phyloP scores from a whole-genome alignment of 2,797 vertebrate species.

The Rhynchonycteris naso region DNA sequence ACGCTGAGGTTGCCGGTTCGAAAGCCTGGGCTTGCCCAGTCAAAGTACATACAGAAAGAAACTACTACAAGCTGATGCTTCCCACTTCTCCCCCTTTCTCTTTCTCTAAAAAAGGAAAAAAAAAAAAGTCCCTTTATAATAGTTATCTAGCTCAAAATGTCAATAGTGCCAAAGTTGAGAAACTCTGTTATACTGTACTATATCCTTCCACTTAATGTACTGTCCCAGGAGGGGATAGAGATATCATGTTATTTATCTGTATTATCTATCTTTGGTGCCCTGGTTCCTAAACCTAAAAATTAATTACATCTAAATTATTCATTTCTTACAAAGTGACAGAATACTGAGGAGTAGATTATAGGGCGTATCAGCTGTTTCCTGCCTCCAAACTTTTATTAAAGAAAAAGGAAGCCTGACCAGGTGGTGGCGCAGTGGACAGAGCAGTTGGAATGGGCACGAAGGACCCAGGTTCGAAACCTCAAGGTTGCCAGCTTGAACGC shows the following conservation, averaged over 20 bases:
- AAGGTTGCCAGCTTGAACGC: too few species aligned
- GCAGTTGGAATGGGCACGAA: too few species aligned
- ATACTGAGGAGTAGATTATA: conserved; percentile 19
- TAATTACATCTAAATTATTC: background rate
- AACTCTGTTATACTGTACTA: background rate
- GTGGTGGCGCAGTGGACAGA: too few species aligned
- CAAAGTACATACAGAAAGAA: too few species aligned
- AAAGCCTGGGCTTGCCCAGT: too few species aligned
- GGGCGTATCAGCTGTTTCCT: background rate
- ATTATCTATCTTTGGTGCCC: background rate
- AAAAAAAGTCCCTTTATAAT: too few species aligned
- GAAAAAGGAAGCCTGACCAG: background rate
- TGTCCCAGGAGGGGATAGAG: background rate
- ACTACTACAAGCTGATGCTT: too few species aligned
- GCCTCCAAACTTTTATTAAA: background rate
- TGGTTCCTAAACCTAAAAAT: background rate
- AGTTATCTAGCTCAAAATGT: background rate
- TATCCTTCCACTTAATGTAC: background rate
- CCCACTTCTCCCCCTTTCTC: too few species aligned
- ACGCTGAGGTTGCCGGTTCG: too few species aligned
- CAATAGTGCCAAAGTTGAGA: background rate
- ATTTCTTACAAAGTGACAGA: background rate
- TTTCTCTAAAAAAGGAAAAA: too few species aligned
- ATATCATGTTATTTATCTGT: background rate
- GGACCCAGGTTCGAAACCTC: too few species aligned